These are phyloP conservation scores for Diorhabda carinulata DNA, from an alignment of 1,140 invertebrate species.

Conservation along the genomic window DNA sequence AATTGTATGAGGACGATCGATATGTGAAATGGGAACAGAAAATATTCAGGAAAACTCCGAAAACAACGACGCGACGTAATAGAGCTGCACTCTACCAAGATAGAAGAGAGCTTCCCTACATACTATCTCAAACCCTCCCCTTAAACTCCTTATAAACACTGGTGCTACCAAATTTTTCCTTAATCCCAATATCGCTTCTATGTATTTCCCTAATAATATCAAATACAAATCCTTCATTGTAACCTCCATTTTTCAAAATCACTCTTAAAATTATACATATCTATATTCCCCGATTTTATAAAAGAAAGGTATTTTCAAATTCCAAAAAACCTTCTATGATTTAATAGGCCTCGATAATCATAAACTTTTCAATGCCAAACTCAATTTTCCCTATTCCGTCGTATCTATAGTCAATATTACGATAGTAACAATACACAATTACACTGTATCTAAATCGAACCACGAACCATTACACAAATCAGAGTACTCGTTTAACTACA, in stretches of 20 bases:
- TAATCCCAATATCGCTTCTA: not conserved
- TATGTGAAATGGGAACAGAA: too few relatives aligned
- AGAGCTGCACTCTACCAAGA: too few relatives aligned
- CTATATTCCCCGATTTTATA: not conserved
- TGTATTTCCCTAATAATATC: not conserved
- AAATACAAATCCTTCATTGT: not conserved
- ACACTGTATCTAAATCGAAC: not conserved
- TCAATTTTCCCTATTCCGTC: not conserved
- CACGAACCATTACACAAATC: not conserved
- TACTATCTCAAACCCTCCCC: not conserved
- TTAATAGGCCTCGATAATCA: not conserved
- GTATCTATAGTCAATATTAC: not conserved
- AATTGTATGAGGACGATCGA: too few relatives aligned
- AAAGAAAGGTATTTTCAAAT: not conserved
- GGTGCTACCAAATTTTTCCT: not conserved
- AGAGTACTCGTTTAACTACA: not conserved
- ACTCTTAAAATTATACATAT: too few relatives aligned
- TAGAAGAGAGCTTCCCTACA: too few relatives aligned
- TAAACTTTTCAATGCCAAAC: not conserved
- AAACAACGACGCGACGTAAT: too few relatives aligned
- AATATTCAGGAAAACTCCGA: too few relatives aligned
- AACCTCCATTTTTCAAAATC: too few relatives aligned
- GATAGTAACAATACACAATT: not conserved
- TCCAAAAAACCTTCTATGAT: not conserved
- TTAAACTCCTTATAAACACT: not conserved